These are phyloP conservation scores for Mayetiola destructor DNA, from an alignment of 2,888 invertebrate genomes.

Conservation along the genomic window DNA sequence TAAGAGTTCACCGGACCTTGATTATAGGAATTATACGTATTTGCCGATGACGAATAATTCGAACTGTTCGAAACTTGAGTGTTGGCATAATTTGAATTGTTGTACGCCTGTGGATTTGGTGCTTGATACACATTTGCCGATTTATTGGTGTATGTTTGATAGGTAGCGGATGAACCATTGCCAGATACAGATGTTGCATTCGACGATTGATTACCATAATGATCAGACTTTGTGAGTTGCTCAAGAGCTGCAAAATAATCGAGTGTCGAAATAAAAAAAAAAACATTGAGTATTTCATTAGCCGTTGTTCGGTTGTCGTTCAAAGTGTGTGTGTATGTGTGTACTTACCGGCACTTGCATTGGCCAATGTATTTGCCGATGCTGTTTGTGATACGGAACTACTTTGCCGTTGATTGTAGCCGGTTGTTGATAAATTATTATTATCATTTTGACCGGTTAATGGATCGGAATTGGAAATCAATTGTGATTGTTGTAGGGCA, in stretches of 20 bases:
- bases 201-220: constrained; percentile 28
- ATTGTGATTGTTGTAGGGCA: constrained; percentile 32
- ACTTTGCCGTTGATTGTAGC: constrained; percentile 8
- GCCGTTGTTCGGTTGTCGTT: background rate
- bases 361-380: constrained; percentile 6
- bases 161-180: constrained; percentile 2
- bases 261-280: background rate
- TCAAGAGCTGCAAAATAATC: constrained; percentile 23
- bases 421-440: constrained; percentile 6
- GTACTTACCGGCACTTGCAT: constrained; percentile 12
- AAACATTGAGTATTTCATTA: background rate
- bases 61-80: constrained; percentile 30
- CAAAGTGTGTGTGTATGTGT: background rate
- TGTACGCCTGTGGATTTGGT: constrained; percentile 29
- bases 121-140: constrained; percentile 30
- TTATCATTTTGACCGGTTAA: constrained; percentile 2
- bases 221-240: constrained; percentile 33
- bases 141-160: constrained; percentile 21
- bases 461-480: constrained; percentile 19
- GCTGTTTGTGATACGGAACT: constrained; percentile 7
- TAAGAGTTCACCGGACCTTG: constrained; percentile 34
- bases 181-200: constrained; percentile 24
- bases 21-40: constrained; percentile 31
- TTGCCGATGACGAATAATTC: constrained; percentile 17
- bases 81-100: constrained; percentile 30